Conservation (phyloP, 2,888 invertebrate species). For the Napeogenes sylphis region DNA sequence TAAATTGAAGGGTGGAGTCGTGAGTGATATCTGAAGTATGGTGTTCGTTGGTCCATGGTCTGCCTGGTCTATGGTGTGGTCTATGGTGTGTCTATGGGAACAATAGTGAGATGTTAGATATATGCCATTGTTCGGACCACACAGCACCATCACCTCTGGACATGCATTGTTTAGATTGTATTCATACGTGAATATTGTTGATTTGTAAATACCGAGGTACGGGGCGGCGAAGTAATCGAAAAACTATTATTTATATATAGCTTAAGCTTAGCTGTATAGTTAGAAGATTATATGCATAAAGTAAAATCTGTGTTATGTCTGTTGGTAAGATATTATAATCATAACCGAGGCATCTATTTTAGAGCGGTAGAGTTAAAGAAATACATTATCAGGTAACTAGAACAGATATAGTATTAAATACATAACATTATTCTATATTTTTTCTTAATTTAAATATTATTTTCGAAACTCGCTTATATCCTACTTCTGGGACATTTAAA, state of each 20-base stretch:
- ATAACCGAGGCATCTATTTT: no score
- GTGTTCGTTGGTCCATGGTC: neutral
- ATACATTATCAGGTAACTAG: no score
- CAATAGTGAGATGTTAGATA: constrained; percentile 36
- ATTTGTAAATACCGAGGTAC: neutral
- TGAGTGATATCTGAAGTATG: neutral
- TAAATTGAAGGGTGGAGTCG: neutral
- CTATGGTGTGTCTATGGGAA: constrained; percentile 17
- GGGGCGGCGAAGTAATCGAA: neutral
- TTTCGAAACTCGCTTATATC: no score
- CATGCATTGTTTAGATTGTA: constrained; percentile 9
- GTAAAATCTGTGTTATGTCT: no score
- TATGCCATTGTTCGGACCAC: constrained; percentile 33
- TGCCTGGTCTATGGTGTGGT: constrained; percentile 6
- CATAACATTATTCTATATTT: no score
- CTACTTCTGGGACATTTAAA: no score
- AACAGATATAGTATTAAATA: no score
- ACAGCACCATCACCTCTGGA: constrained; percentile 22
- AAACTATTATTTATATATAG: neutral
- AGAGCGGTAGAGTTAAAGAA: no score
- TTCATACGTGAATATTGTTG: neutral
- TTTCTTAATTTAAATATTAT: no score
- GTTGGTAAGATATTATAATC: no score
- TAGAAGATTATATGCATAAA: no score
- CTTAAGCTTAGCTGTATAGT: no score